Conservation (phyloP, 2,113 vertebrate species). For the Sorex fumeus region DNA sequence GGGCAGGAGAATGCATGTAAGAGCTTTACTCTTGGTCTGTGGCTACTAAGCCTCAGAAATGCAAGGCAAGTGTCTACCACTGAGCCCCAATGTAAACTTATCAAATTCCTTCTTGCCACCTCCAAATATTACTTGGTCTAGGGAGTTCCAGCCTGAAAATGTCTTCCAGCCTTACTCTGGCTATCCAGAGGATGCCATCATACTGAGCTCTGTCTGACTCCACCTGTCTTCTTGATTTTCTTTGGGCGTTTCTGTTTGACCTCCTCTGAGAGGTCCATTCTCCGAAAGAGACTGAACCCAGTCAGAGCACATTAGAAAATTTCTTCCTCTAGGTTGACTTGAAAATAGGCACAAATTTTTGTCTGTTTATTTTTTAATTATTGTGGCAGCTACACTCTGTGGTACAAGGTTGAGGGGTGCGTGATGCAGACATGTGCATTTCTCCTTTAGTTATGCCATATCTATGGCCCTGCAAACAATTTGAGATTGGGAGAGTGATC, state of each 20-base stretch:
- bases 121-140: not conserved
- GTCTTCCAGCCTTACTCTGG: not conserved
- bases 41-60: not conserved
- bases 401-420: too few relatives aligned
- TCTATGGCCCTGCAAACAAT: too few relatives aligned
- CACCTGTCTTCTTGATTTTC: not conserved
- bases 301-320: not conserved
- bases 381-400: too few relatives aligned
- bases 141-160: not conserved
- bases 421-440: too few relatives aligned
- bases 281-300: not conserved
- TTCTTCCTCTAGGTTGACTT: not conserved
- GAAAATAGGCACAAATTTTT: not conserved
- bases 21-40: not conserved
- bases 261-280: not conserved
- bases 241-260: not conserved
- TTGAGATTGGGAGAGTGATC: too few relatives aligned
- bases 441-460: too few relatives aligned
- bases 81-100: too few relatives aligned
- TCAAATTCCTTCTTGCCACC: not conserved
- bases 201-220: not conserved
- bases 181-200: not conserved
- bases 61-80: not conserved
- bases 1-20: not conserved
- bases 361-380: too few relatives aligned